Conservation (phyloP, 2,113 vertebrate genomes). For the Rhea americana region DNA sequence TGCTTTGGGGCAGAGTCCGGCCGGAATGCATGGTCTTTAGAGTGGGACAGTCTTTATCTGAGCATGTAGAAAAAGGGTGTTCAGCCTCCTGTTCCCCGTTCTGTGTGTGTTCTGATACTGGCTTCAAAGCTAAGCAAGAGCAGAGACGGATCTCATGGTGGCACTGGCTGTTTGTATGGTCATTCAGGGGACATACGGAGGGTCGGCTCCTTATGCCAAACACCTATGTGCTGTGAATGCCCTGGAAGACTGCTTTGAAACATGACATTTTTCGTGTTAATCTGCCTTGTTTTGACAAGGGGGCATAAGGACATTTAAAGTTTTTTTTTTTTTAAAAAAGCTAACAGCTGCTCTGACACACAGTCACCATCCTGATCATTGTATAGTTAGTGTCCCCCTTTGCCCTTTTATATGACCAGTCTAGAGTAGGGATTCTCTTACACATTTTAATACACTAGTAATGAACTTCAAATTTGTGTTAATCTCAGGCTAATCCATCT, state of each 20-base stretch:
- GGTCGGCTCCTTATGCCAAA: background rate
- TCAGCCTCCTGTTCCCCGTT: background rate
- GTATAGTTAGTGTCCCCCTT: background rate
- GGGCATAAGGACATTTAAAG: background rate
- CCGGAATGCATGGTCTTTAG: fast-evolving
- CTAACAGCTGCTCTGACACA: background rate
- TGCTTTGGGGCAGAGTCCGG: background rate
- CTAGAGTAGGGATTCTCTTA: background rate
- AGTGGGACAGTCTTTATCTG: background rate
- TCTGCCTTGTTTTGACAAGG: background rate
- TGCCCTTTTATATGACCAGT: background rate
- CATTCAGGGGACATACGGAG: background rate
- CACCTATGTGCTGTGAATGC: fast-evolving
- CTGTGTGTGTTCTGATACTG: background rate
- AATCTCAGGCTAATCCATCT: slow-evolving; percentile 1
- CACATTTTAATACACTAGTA: background rate
- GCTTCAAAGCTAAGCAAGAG: background rate
- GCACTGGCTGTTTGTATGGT: background rate
- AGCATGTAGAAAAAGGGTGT: background rate
- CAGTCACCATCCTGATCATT: background rate
- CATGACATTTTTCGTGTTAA: background rate
- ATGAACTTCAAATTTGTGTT: slow-evolving; percentile 3
- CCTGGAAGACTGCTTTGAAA: background rate
- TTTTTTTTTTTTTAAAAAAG: background rate
- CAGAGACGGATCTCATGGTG: background rate